Evolutionary conservation across 2,797 vertebrate species (phyloP), one percentile per base, ranked within the genome.

Genomic region (Xiphorhynchus erythropygius): DNA sequence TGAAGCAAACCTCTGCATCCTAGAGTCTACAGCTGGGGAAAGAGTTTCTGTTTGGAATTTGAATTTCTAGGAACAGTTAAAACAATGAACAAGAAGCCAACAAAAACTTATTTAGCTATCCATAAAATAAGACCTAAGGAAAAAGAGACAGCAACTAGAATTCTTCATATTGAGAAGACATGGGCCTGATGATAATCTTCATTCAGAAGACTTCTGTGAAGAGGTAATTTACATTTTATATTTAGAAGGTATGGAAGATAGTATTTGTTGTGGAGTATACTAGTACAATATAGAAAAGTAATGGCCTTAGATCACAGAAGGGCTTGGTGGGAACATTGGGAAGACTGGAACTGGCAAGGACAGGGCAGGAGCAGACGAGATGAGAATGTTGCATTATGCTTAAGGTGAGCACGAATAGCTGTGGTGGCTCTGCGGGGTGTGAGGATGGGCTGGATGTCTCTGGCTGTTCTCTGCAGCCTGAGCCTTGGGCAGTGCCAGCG

Each of bases 401-500:
- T 53, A 8, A 30, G n/a, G 11, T 44, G 37, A 64, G 25, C 32
- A 11, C 18, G 25, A 41, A 81, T 13, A 44, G 13, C 27, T 12
- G 3, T 50, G 13, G 14, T 60, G 69, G 15, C 12, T 46, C 4
- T 3, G 1, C 1, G 49, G 42, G 8, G 10, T 67, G 46, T 69
- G 50, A 62, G 25, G 9, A 16, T 10, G 25, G 9, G 7, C 24
- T 42, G 41, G n/a, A 6, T 13, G 12, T 33, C n/a, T 55, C 21
- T 21, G 10, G 3, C 50, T 62, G 28, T 19, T 44, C 27, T 17
- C 28, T 24, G 7, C n/a, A n/a, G 14, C 11, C 1, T 2, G 37
- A 8, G 28, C 4, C 1, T 7, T 17, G 5, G 32, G 25, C 11
- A 75, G 8, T 3, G 2, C 8, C 5, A 6, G 7, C 0, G 1